phyloP scores from a whole-genome alignment of 2,113 vertebrate genomes.

The Tragelaphus imberbis region DNA sequence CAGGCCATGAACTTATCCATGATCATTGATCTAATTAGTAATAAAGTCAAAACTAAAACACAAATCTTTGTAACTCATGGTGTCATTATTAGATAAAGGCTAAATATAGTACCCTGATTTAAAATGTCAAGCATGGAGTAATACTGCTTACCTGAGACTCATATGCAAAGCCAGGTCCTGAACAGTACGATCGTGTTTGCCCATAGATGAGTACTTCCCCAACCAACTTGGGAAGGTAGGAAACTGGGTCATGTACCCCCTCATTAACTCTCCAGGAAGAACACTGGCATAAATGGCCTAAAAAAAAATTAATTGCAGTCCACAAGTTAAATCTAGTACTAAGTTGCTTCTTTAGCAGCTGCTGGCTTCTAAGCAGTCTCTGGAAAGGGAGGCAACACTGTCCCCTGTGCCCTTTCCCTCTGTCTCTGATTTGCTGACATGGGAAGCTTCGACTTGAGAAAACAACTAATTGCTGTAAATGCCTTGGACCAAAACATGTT shows the following conservation, averaged over 20 bases:
- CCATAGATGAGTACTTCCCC: constrained; percentile 91
- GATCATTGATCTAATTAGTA: not conserved
- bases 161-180: constrained; percentile 95
- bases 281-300: constrained; percentile 97
- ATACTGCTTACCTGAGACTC: constrained; percentile 87
- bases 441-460: not conserved
- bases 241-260: constrained; percentile 93
- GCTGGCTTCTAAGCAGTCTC: not conserved
- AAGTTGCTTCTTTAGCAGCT: not conserved
- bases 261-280: constrained; percentile 96
- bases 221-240: constrained; percentile 96
- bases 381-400: not conserved
- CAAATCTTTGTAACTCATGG: not conserved
- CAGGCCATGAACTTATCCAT: not conserved
- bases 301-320: not conserved
- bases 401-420: not conserved
- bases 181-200: constrained; percentile 88
- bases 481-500: not conserved
- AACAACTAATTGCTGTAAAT: not conserved
- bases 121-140: not conserved
- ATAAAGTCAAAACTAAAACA: constrained; percentile 3
- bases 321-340: not conserved
- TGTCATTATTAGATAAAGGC: not conserved
- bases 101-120: not conserved
- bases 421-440: not conserved